phyloP scores from a whole-genome alignment of 2,113 vertebrate genomes.

The Upupa epops region DNA sequence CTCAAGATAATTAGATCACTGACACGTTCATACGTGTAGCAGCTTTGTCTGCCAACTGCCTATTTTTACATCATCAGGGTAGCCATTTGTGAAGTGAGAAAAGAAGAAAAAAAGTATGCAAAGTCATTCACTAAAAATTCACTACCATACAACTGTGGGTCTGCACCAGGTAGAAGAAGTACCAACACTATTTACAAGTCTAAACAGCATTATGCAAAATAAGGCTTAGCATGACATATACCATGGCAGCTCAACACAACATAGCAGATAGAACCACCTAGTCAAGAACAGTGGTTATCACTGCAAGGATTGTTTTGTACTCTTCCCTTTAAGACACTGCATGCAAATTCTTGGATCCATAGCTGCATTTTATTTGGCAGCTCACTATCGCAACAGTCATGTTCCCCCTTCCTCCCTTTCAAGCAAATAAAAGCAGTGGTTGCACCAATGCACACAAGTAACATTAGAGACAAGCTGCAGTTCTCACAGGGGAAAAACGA shows the following conservation, averaged over 20 bases:
- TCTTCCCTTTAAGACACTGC: not conserved
- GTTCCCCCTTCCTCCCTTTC: not conserved
- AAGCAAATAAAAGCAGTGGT: not conserved
- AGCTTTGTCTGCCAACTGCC: not conserved
- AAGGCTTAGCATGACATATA: not conserved
- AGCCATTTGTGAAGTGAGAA: not conserved
- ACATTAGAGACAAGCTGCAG: not conserved
- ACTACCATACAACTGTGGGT: not conserved
- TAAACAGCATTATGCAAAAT: not conserved
- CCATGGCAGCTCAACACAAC: not conserved
- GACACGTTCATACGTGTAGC: accelerated
- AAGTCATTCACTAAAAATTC: not conserved
- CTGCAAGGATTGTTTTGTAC: not conserved
- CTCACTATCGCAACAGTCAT: not conserved
- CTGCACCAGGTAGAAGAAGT: not conserved
- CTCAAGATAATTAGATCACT: not conserved
- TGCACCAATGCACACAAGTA: not conserved
- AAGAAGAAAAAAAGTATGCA: not conserved
- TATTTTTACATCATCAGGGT: not conserved
- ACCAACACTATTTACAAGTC: not conserved
- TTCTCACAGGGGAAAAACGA: not conserved
- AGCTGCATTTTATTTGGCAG: not conserved
- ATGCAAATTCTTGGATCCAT: not conserved
- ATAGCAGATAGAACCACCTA: not conserved
- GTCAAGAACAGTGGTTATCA: not conserved